A percentile compares a stretch with the other conserved stretches of the same genome.
Evolutionary conservation across 2,113 vertebrate species (phyloP).

Genomic region (Chaetorhynchus papuensis): DNA sequence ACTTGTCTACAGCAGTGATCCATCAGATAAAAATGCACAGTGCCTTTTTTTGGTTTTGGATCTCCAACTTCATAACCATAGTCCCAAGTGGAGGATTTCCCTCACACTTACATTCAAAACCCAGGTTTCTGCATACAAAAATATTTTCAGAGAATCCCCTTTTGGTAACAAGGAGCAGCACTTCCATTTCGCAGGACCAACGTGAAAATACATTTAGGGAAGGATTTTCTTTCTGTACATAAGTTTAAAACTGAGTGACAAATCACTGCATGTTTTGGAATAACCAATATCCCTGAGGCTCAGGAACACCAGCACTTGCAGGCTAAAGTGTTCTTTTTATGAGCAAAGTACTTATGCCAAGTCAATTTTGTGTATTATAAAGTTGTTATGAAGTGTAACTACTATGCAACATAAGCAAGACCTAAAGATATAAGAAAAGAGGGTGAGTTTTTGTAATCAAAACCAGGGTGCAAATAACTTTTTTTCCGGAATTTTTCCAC

Average conservation of each 20-base stretch:
- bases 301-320: neutral
- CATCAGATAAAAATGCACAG: neutral
- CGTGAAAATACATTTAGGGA: rapidly evolving
- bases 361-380: neutral
- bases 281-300: neutral
- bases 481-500: neutral
- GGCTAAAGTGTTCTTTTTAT: neutral
- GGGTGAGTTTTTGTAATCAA: neutral
- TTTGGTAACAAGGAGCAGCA: neutral
- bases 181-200: neutral
- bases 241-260: neutral
- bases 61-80: neutral
- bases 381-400: neutral
- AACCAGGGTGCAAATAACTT: neutral
- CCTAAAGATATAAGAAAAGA: neutral
- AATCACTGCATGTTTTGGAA: neutral
- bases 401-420: neutral
- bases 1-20: neutral
- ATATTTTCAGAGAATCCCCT: neutral
- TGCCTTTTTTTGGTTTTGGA: neutral
- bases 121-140: neutral
- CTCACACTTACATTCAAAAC: neutral
- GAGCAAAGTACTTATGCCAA: neutral
- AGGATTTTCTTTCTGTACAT: rapidly evolving
- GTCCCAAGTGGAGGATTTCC: neutral